Evolutionary conservation across 2,113 vertebrate genomes (phyloP).

Genomic region (Sterrhoptilus dennistouni): DNA sequence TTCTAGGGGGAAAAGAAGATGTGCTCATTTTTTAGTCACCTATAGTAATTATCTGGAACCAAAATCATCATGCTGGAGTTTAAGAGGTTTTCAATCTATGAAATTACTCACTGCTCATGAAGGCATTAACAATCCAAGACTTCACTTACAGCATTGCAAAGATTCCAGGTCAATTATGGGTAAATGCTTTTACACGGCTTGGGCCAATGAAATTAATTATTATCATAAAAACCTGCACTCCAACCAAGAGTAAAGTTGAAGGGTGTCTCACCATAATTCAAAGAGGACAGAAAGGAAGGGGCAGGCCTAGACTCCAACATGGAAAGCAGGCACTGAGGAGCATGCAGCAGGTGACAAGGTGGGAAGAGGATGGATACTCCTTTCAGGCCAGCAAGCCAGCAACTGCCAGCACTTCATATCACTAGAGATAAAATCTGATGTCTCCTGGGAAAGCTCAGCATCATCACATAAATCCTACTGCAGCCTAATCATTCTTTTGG

Average conservation of each 20-base stretch:
- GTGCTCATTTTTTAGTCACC: background rate
- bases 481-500: background rate
- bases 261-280: background rate
- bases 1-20: background rate
- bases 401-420: background rate
- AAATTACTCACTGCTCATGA: conserved; percentile 21
- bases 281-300: background rate
- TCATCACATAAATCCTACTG: background rate
- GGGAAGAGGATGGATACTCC: background rate
- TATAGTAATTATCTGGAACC: background rate
- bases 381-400: background rate
- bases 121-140: conserved; percentile 14
- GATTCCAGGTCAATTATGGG: background rate
- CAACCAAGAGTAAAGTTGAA: background rate
- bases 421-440: background rate
- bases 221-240: background rate
- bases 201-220: background rate
- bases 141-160: background rate
- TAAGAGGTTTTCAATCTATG: background rate
- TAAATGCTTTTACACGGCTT: background rate
- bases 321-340: background rate
- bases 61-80: background rate
- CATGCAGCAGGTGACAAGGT: background rate
- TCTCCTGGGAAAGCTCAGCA: background rate
- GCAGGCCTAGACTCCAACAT: background rate